Base-by-base conservation (phyloP, 2,888 invertebrate genomes). In the Oconnorella tubifera region DNA sequence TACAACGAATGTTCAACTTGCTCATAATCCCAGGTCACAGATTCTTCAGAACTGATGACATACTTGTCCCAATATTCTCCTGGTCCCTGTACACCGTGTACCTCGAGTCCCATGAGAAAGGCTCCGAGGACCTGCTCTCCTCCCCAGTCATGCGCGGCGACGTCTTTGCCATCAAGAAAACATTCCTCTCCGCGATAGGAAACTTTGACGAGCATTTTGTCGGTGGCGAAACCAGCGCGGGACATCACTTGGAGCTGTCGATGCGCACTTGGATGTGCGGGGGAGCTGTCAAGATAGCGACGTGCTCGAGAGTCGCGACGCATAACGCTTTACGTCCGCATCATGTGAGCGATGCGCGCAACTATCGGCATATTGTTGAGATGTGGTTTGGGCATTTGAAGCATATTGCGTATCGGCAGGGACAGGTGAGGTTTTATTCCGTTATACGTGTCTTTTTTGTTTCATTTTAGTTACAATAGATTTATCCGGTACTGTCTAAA, bases 181-280 rank as follows among this genome's bases (percentile, higher is more conserved):
- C 56, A 1, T 70, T 66, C 61, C 59, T 72, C 33, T 56, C 64
- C 50, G 48, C 40, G 1, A 60, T 73, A 3, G 72, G 71, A 14
- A 61, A 65, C 31, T 70, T 63, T 56, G 73, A 73, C 60, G 70
- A 71, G 14, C 50, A 53, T 14, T 28, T 73, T 14, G 68, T 63
- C 2, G 65, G 61, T 2, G 61, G 61, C 1, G 63, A 61, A 23
- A 55, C 31, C 14, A 19, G 40, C 6, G 40, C 40, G 10, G 71
- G 71, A 19, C 68, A 71, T 40, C 61, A 69, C 32, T 58, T 73
- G 29, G 73, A 73, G 56, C 63, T 73, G 23, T 71, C 70, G 1
- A 33, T 73, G n/a, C 58, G 72, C 19, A 55, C 70, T n/a, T 73
- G 73, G 73, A 51, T 73, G 61, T 73, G 73, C 49, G 70, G 71